Conservation (phyloP, 2,888 invertebrate species). For the Lepidocyrtinus sp. region DNA sequence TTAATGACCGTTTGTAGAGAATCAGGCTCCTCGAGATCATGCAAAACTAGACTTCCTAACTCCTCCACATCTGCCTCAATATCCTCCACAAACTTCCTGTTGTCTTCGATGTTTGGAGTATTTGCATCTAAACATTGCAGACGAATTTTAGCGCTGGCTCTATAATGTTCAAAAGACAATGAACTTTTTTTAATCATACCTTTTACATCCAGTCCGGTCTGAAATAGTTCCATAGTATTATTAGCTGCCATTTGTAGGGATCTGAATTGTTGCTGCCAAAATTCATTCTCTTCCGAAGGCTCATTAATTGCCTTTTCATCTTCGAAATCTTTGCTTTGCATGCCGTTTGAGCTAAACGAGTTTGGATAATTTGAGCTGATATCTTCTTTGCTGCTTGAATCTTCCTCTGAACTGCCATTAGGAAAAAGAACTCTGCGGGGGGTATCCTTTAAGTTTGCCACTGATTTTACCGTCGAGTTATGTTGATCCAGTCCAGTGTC, state of each 20-base stretch:
- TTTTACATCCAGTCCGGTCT: constrained; percentile 39
- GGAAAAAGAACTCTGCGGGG: constrained; percentile 34
- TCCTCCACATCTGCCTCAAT: constrained; percentile 64
- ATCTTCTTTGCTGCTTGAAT: constrained; percentile 15
- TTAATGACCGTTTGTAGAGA: constrained; percentile 45
- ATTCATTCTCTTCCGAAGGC: constrained; percentile 35
- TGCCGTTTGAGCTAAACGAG: constrained; percentile 9
- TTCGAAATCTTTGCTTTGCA: not conserved
- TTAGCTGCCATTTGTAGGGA: constrained; percentile 58
- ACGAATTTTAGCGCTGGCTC: too few relatives aligned
- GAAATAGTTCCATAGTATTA: constrained; percentile 55
- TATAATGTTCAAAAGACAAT: too few relatives aligned
- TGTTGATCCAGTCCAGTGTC: constrained; percentile 6
- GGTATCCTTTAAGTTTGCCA: not conserved
- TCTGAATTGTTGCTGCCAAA: constrained; percentile 60
- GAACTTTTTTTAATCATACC: too few relatives aligned
- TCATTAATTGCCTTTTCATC: constrained; percentile 8
- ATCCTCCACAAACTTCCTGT: constrained; percentile 61
- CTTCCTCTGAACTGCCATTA: constrained; percentile 17
- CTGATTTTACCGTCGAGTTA: not conserved
- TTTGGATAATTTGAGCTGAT: constrained; percentile 1
- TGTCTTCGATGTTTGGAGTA: constrained; percentile 14
- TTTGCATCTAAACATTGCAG: not conserved
- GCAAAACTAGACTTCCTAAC: constrained; percentile 64
- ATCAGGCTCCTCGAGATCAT: constrained; percentile 65